Percentiles rank a stretch among this genome's conserved stretches.
These are phyloP conservation scores for Odontocolon sp. DNA, from an alignment of 2,888 invertebrate species.

Conservation along the genomic window DNA sequence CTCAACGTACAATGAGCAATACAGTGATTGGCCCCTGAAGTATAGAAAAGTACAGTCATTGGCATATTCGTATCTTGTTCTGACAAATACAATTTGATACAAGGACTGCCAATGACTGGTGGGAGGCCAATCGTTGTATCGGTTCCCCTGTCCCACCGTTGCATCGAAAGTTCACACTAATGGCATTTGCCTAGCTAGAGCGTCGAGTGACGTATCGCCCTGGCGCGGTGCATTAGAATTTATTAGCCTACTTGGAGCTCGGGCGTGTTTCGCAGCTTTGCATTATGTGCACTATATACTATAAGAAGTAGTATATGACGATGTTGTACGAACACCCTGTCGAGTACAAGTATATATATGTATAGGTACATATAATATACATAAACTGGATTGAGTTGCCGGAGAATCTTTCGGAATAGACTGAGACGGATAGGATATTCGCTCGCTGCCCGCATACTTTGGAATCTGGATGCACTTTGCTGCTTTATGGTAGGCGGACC, in stretches of 20 bases:
- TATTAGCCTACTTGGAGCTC: constrained; percentile 71
- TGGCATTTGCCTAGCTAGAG: constrained; percentile 70
- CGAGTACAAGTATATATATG: too few species aligned
- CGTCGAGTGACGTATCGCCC: constrained; percentile 63
- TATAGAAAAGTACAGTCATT: too few species aligned
- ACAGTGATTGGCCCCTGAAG: too few species aligned
- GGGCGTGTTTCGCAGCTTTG: constrained; percentile 66
- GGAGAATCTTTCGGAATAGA: background rate
- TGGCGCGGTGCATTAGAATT: constrained; percentile 71
- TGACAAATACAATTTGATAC: too few species aligned
- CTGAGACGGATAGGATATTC: background rate
- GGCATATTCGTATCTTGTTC: too few species aligned
- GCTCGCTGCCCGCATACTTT: constrained; percentile 42
- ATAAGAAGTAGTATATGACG: background rate
- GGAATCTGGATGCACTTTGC: constrained; percentile 70
- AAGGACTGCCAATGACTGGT: too few species aligned
- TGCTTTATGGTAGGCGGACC: constrained; percentile 72
- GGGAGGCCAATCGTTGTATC: too few species aligned
- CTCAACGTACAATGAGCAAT: constrained; percentile 10
- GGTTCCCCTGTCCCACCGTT: constrained; percentile 60
- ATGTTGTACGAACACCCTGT: background rate
- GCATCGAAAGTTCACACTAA: constrained; percentile 77
- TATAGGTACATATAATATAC: constrained; percentile 12
- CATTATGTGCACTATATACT: constrained; percentile 1
- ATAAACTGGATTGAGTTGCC: constrained; percentile 38